Evolutionary conservation across 2,113 vertebrate species (phyloP).

Genomic region (Miniopterus natalensis): DNA sequence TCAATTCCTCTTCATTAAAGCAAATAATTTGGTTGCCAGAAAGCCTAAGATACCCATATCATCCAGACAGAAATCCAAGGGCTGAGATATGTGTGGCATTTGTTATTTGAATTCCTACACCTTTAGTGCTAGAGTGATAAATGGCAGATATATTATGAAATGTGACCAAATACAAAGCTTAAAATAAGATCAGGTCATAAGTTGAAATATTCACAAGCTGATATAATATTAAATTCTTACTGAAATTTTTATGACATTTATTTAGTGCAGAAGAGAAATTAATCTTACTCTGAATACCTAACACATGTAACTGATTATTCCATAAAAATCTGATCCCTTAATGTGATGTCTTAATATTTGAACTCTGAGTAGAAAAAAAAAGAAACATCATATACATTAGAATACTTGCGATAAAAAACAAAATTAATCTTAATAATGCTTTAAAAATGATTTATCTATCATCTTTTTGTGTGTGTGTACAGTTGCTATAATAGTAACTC

Average conservation of each 20-base stretch:
- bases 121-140: not conserved
- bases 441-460: not conserved
- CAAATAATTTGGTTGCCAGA: constrained; percentile 73
- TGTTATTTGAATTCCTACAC: constrained; percentile 62
- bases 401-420: not conserved
- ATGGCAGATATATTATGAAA: constrained; percentile 37
- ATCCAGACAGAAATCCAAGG: constrained; percentile 66
- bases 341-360: not conserved
- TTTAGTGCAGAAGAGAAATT: constrained; percentile 12
- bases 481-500: not conserved
- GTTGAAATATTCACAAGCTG: constrained; percentile 34
- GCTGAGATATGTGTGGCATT: constrained; percentile 57
- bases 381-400: not conserved
- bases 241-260: constrained; percentile 36
- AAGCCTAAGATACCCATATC: constrained; percentile 60
- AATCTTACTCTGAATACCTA: not conserved
- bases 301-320: not conserved
- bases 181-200: constrained; percentile 48
- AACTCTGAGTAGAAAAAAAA: not conserved
- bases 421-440: not conserved
- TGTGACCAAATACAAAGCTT: constrained; percentile 26
- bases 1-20: constrained; percentile 69
- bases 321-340: not conserved
- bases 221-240: constrained; percentile 18
- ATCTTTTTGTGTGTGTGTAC: not conserved